Base-by-base conservation (phyloP, 2,797 vertebrate species). In the Notoglanidium macrostoma region DNA sequence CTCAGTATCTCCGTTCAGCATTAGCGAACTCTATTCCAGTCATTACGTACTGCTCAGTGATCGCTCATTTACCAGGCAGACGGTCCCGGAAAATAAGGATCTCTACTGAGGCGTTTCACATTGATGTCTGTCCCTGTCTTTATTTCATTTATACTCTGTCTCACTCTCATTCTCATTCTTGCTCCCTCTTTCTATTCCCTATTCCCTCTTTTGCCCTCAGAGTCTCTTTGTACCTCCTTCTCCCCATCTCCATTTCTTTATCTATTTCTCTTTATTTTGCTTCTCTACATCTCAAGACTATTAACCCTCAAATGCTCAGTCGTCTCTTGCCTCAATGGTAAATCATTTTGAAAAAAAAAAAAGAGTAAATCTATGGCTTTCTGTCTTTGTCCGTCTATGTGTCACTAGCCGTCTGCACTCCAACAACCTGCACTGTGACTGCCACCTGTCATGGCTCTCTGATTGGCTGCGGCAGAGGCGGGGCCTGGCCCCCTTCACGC, bases 361-460 rank as follows among this genome's bases (percentile, higher is more conserved):
- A n/a, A 21, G 6, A 35, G 5, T 73, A 44, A 55, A n/a, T 73
- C 12, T 55, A 15, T 5, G 10, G 21, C 26, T 74, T 40, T 85
- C 70, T 85, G 32, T 54, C 55, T 61, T 29, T 61, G 17, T 80
- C 21, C 73, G 11, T 63, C 14, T 76, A 12, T 1, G 1, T 44
- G 11, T 46, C 26, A 0, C 74, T 90, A 99, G 98, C 86, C 97
- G 98, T 73, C 96, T 99, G 73, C 98, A 99, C 95, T 99, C 98
- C 93, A 99, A 99, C 94, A 97, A 96, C 91, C 96, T 99, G 91
- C 96, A 97, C 94, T 99, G 98, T 21, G 98, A 99, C 95, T 99
- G 98, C 91, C 98, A 98, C 96, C 95, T 99, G 94, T 97, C 98
- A 85, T 99, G 98, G 98, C 97, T 99, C 82, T 99, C 98, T 0